Base-by-base conservation (phyloP, 2,113 vertebrate species). In the Egretta garzetta region DNA sequence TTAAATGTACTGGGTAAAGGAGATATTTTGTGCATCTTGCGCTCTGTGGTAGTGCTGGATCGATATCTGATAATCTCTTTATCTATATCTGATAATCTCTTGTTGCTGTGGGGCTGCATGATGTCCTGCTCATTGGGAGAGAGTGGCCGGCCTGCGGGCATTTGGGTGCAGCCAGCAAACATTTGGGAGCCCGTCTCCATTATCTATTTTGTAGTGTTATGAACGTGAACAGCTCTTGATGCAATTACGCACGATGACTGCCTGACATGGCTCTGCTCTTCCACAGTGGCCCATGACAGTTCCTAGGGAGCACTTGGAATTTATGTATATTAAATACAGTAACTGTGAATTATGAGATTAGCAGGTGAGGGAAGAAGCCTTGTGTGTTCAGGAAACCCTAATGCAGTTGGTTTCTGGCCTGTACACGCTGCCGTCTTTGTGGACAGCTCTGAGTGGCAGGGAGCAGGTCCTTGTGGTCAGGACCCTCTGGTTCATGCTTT, bases 211-310 rank as follows among this genome's bases (percentile, higher is more conserved):
- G 2, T 39, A 33, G 28, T 13, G 5, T 50, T 45, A 33, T 24
- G 66, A 50, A 52, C 9, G 9, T 70, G 18, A 60, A 24, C 24
- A 71, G 39, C 39, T 55, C 86, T 60, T 11, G 59, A 37, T 33
- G n/a, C 33, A 58, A 1, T 66, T 35, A 22, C 2, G 2, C 0
- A 1, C 0, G 1, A 20, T 32, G 43, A 22, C 30, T 52, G 24
- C 49, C 53, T 39, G n/a, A 49, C 55, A 22, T 8, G 28, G 49
- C 23, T 27, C 12, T 2, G 8, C n/a, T 59, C 30, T 70, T 73
- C 71, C 23, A 18, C 49, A 17, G n/a, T 27, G 43, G 19, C 27
- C 26, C 20, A 0, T 41, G 75, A 12, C 66, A 23, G 43, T 33
- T 92, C 32, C 80, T 55, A 50, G 26, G 39, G 43, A 70, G 43